These are phyloP conservation scores for Brachionus rotundiformis DNA, from an alignment of 1,140 invertebrate genomes.

Conservation along the genomic window DNA sequence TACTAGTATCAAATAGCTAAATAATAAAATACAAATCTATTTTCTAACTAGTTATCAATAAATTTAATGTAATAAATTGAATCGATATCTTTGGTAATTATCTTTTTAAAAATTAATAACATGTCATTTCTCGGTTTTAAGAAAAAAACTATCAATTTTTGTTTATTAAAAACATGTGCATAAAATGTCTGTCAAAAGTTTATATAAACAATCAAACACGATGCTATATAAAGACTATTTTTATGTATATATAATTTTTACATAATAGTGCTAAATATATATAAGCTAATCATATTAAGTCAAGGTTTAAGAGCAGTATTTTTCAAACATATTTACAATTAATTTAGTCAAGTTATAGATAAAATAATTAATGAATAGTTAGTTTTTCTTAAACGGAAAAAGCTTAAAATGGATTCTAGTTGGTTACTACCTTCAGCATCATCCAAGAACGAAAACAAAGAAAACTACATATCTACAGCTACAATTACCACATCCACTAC, in stretches of 20 bases:
- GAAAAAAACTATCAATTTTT: background rate
- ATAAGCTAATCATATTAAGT: background rate
- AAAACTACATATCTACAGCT: constrained; percentile 25
- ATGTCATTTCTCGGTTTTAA: background rate
- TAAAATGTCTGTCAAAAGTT: background rate
- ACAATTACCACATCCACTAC: constrained; percentile 14
- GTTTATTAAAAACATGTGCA: background rate
- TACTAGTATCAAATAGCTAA: too few relatives aligned
- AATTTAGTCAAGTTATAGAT: too few relatives aligned
- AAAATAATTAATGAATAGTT: constrained; percentile 11
- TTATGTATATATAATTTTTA: too few relatives aligned
- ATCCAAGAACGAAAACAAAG: constrained; percentile 26
- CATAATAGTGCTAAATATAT: too few relatives aligned
- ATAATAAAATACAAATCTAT: too few relatives aligned
- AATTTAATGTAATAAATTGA: too few relatives aligned
- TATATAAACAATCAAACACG: background rate
- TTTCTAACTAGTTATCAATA: too few relatives aligned
- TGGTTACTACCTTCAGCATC: constrained; percentile 3
- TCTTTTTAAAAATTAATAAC: too few relatives aligned
- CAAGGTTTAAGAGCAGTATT: constrained; percentile 22
- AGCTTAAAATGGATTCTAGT: constrained; percentile 18
- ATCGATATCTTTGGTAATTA: too few relatives aligned
- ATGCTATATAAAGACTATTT: background rate
- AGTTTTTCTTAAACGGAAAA: background rate
- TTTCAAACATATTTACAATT: background rate